Base-by-base conservation (phyloP, 2,113 vertebrate genomes). In the Oreochromis aureus region DNA sequence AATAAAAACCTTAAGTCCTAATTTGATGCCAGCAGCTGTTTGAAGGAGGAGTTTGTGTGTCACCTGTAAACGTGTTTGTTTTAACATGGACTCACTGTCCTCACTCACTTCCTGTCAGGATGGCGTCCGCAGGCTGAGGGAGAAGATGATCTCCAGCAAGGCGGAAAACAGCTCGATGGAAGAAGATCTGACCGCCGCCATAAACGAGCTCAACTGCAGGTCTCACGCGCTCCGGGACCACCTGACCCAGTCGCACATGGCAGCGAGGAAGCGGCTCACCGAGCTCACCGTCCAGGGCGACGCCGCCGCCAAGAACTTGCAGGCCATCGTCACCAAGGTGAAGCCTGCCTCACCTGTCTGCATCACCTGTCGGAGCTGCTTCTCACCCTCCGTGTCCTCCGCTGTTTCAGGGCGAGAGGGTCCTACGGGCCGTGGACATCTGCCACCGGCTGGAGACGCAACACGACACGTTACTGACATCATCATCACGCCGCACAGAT, bases 321-420 rank as follows among this genome's bases (percentile, higher is more conserved):
- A 79, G 84, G 55, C 66, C 0, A 27, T 48, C 6, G 13, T 87
- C 5, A 5, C 10, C 59, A 84, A 89, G 93, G 93, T 93, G 56
- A 12, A 15, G 7, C 30, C 44, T 15, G 4, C 18, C 9, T 22
- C 44, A 4, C 7, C 44, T 36, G 48, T 79, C 19, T 4, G 7
- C 76, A 0, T 15, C 48, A 30, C 30, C 48, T 15, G 18, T 7
- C 27, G 1, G 24, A 19, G 48, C 71, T 51, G 30, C 30, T 9
- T 53, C 30, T 79, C 27, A 54, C 30, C 32, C 46, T 3, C 27
- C 3, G 34, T 16, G 30, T 39, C 34, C 16, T 48, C 66, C 15
- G 6, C 4, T 34, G 44, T 76, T 53, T 10, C 91, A 94, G 93
- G 93, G 90, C 0, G 80, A 91, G 18, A 87, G 7, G 12, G 24